These are phyloP conservation scores for Microcebus tavaratra DNA, from an alignment of 2,113 vertebrate genomes.

Conservation along the genomic window DNA sequence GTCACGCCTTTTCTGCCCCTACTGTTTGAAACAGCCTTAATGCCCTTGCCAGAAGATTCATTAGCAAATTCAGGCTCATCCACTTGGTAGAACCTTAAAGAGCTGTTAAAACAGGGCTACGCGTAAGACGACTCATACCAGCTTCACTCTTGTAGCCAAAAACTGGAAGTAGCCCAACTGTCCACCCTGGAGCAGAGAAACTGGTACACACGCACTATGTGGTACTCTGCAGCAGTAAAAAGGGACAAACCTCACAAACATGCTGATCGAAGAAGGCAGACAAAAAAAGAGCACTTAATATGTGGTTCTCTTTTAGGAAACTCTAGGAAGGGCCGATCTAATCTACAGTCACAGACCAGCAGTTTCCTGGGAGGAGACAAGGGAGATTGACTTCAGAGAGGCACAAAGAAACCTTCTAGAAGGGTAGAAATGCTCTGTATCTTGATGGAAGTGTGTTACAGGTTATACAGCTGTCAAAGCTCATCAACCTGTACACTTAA, in stretches of 20 bases:
- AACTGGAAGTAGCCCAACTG: neutral
- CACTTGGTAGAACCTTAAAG: neutral
- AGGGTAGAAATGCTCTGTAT: neutral
- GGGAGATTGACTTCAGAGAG: accelerated
- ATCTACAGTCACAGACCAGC: too few relatives aligned
- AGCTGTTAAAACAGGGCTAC: accelerated
- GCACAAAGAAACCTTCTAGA: neutral
- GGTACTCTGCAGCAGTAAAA: accelerated
- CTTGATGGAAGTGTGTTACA: accelerated
- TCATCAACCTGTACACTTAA: neutral
- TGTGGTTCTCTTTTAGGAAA: accelerated
- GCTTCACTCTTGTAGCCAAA: neutral
- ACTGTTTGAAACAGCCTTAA: neutral
- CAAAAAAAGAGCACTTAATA: accelerated
- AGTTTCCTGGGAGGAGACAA: neutral
- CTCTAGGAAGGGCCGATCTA: accelerated
- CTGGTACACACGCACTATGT: accelerated
- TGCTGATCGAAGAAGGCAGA: accelerated
- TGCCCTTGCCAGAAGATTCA: too few relatives aligned
- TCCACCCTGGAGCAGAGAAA: neutral
- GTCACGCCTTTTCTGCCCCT: neutral
- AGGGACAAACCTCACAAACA: accelerated
- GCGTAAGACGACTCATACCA: neutral
- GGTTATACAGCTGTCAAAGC: neutral
- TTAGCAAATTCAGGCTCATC: neutral